phyloP scores from a whole-genome alignment of 2,888 invertebrate species.

The Heliconius charithonia region DNA sequence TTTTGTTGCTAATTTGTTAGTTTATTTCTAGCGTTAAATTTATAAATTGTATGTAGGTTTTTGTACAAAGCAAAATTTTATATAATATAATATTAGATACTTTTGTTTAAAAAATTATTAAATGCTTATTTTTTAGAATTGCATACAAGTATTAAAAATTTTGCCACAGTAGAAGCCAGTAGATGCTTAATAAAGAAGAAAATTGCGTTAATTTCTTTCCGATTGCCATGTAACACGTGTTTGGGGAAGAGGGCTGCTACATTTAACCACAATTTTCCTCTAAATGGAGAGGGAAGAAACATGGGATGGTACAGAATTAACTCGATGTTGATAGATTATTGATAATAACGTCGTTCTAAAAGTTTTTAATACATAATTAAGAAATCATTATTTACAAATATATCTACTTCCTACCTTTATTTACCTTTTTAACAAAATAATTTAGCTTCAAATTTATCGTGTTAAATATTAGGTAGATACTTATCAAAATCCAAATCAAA shows the following conservation, averaged over 20 bases:
- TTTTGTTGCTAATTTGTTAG: background rate
- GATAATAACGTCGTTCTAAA: slow-evolving; percentile 32
- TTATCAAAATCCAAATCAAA: background rate
- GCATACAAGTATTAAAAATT: background rate
- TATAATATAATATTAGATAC: background rate
- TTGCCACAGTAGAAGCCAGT: background rate
- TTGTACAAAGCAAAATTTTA: background rate
- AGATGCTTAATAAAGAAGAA: background rate
- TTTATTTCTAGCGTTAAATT: background rate
- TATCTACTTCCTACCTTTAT: background rate
- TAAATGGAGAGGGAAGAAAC: slow-evolving; percentile 52
- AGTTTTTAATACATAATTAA: background rate
- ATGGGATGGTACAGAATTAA: slow-evolving; percentile 57
- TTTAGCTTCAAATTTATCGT: background rate
- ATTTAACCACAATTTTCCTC: slow-evolving; percentile 61
- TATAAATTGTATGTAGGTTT: background rate
- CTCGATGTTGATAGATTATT: slow-evolving; percentile 53
- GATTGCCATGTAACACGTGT: slow-evolving; percentile 50
- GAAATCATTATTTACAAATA: background rate
- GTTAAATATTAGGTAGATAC: background rate
- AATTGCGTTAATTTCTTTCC: slow-evolving; percentile 31
- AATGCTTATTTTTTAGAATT: background rate
- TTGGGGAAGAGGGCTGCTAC: slow-evolving; percentile 57
- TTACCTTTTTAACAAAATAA: background rate
- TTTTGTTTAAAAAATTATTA: too few relatives aligned